Evolutionary conservation across 1,140 invertebrate genomes (phyloP).

Genomic region (Brachionus koreanus): DNA sequence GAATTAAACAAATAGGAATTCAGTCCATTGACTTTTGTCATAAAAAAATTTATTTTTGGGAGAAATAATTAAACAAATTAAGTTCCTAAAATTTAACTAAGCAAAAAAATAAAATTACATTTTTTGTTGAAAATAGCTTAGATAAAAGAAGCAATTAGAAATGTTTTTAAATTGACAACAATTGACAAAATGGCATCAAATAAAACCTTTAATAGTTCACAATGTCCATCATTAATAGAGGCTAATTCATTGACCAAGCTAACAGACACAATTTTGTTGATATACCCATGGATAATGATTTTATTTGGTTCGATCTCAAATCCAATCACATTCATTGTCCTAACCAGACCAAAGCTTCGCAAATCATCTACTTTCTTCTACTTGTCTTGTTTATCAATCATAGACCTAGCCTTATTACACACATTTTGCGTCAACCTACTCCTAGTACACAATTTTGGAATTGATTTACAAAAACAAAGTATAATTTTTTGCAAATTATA

Average conservation of each 20-base stretch:
- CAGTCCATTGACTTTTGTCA: background rate
- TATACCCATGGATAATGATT: slow-evolving; percentile 31
- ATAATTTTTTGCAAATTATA: slow-evolving; percentile 14
- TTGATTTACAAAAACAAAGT: slow-evolving; percentile 1
- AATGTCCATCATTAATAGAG: background rate
- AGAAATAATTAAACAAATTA: background rate
- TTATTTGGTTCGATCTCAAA: slow-evolving; percentile 38
- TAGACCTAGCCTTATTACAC: slow-evolving; percentile 9
- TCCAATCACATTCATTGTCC: slow-evolving; percentile 15
- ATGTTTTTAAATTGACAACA: background rate
- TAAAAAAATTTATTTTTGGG: background rate
- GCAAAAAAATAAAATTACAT: background rate
- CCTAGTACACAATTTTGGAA: slow-evolving; percentile 13
- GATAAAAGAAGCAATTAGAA: background rate
- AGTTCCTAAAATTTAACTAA: background rate
- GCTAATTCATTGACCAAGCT: background rate
- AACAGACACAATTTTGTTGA: background rate
- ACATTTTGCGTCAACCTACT: slow-evolving; percentile 42
- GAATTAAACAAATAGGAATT: background rate
- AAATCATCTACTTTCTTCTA: slow-evolving; percentile 43
- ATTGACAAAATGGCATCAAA: background rate
- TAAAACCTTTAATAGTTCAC: background rate
- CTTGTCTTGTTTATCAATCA: slow-evolving; percentile 25
- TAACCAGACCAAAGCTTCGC: slow-evolving; percentile 16
- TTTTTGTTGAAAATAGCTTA: background rate